These are phyloP conservation scores for Thunnus maccoyii DNA, from an alignment of 2,113 vertebrate species.

Conservation along the genomic window DNA sequence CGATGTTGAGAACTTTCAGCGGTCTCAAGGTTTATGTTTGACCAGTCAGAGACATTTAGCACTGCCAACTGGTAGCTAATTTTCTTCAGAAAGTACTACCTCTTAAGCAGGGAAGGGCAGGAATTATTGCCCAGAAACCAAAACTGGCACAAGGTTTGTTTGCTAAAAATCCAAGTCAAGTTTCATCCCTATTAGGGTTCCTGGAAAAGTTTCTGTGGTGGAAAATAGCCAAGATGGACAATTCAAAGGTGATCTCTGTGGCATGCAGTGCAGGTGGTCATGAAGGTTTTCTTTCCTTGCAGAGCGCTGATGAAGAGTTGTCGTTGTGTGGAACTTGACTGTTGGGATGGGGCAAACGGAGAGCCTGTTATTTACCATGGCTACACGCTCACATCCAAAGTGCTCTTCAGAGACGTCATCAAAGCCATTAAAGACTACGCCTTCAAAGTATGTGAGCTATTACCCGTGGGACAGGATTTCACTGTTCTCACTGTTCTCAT, in stretches of 20 bases:
- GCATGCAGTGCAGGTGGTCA: background rate
- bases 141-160: too few species aligned
- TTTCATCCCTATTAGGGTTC: background rate
- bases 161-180: too few species aligned
- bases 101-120: too few species aligned
- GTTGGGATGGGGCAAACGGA: slow-evolving; percentile 93
- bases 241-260: background rate
- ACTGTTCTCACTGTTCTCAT: background rate
- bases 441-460: slow-evolving; percentile 89
- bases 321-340: slow-evolving; percentile 96
- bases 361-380: slow-evolving; percentile 96
- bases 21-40: too few species aligned
- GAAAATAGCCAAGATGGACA: background rate
- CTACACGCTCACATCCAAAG: slow-evolving; percentile 96
- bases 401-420: slow-evolving; percentile 94
- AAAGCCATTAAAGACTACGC: slow-evolving; percentile 93
- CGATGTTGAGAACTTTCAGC: too few species aligned
- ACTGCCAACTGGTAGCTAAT: too few species aligned
- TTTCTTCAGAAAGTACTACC: too few species aligned
- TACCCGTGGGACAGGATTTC: background rate
- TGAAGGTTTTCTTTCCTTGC: slow-evolving; percentile 8
- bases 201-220: background rate
- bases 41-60: too few species aligned
- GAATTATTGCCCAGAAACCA: too few species aligned
- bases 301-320: slow-evolving; percentile 96